Evolutionary conservation across 2,113 vertebrate genomes (phyloP).

Genomic region (Neotoma lepida): DNA sequence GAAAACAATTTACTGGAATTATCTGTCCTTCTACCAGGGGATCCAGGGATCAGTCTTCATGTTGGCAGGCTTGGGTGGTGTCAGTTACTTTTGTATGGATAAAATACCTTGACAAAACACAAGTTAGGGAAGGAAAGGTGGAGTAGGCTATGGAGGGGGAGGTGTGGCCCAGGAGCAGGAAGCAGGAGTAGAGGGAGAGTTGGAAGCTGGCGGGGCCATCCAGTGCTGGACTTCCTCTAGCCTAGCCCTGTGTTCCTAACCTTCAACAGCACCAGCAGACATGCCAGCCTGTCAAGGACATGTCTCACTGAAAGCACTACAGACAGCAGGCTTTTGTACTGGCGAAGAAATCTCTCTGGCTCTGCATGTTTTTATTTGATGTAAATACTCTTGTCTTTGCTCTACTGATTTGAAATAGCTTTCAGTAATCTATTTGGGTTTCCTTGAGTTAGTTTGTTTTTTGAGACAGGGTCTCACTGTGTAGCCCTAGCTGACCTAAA

Average conservation of each 20-base stretch:
- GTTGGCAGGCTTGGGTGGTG: neutral
- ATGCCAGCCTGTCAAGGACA: neutral
- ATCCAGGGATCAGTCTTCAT: neutral
- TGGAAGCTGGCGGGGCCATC: neutral
- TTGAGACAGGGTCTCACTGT: neutral
- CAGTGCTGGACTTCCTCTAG: neutral
- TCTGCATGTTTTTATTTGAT: neutral
- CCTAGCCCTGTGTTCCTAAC: neutral
- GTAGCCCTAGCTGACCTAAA: neutral
- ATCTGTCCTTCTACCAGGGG: neutral
- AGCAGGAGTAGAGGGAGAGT: neutral
- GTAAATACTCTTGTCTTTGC: constrained; percentile 21
- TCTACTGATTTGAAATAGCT: constrained; percentile 12
- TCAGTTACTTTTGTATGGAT: neutral
- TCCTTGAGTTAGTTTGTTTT: constrained; percentile 4
- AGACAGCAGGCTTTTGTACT: neutral
- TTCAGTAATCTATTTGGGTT: constrained; percentile 1
- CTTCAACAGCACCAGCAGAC: neutral
- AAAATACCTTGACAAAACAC: neutral
- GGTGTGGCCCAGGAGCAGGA: neutral
- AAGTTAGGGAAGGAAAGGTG: neutral
- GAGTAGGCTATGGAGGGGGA: neutral
- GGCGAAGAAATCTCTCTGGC: neutral
- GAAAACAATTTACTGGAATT: neutral
- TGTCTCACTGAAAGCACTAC: neutral